These are phyloP conservation scores for Platanista minor DNA, from an alignment of 2,113 vertebrate genomes.

Conservation along the genomic window DNA sequence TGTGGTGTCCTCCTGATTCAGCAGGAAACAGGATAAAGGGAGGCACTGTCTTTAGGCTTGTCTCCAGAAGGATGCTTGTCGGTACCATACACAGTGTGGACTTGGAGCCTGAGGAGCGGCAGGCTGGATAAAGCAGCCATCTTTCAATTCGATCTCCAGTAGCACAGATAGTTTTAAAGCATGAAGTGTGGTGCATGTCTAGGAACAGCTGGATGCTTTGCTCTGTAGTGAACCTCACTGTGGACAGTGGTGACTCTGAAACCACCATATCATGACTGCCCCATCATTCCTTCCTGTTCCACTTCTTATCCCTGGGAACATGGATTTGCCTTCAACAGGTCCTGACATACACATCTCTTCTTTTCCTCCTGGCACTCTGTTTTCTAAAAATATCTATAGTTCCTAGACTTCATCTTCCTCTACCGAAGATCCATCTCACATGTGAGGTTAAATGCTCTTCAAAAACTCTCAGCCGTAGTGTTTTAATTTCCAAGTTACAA, in stretches of 20 bases:
- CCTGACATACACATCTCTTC: not conserved
- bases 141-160: too few relatives aligned
- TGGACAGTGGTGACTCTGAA: not conserved
- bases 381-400: not conserved
- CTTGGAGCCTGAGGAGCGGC: accelerated
- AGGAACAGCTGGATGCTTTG: too few relatives aligned
- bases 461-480: not conserved
- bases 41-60: not conserved
- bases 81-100: accelerated
- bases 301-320: not conserved
- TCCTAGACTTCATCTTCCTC: not conserved
- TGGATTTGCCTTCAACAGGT: too few relatives aligned
- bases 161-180: not conserved
- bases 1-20: too few relatives aligned
- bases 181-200: accelerated
- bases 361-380: not conserved
- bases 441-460: not conserved
- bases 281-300: too few relatives aligned
- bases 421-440: not conserved
- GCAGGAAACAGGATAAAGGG: not conserved
- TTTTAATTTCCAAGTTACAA: not conserved
- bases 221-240: accelerated
- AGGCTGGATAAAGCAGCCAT: accelerated
- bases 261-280: accelerated
- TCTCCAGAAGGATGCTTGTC: not conserved